Percentiles rank a stretch among this genome's conserved stretches.
Evolutionary conservation across 2,113 vertebrate genomes (phyloP).

Genomic region (Forbesichthys papilliferus): DNA sequence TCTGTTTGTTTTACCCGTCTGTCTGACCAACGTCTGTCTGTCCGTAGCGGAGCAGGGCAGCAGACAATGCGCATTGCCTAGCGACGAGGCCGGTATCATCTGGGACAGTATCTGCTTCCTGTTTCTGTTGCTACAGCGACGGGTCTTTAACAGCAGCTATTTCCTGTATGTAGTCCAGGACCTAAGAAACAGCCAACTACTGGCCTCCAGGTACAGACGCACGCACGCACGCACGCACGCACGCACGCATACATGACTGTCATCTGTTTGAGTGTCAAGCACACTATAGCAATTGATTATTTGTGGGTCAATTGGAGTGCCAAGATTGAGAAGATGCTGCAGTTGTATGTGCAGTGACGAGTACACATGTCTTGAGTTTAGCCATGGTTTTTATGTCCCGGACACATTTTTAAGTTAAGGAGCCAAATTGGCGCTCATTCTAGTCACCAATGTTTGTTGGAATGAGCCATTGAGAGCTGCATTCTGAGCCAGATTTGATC

Average conservation of each 20-base stretch:
- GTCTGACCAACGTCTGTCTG: neutral
- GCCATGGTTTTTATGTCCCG: too few species aligned
- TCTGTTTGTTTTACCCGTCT: neutral
- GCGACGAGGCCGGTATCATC: conserved; percentile 93
- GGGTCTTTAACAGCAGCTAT: conserved; percentile 97
- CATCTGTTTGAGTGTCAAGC: too few species aligned
- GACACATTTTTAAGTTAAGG: too few species aligned
- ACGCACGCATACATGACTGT: too few species aligned
- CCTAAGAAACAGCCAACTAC: conserved; percentile 90
- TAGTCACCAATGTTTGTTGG: too few species aligned
- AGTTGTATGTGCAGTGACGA: too few species aligned
- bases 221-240: neutral
- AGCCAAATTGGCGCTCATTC: too few species aligned
- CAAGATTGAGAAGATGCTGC: neutral
- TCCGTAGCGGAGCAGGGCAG: conserved; percentile 70
- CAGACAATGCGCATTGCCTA: conserved; percentile 86
- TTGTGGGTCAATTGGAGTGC: too few species aligned
- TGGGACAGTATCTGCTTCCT: conserved; percentile 98
- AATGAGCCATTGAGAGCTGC: too few species aligned
- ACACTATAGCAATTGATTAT: too few species aligned
- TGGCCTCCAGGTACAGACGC: conserved; percentile 87
- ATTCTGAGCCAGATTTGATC: too few species aligned
- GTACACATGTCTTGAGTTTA: too few species aligned
- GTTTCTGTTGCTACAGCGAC: conserved; percentile 89
- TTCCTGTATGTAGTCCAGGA: conserved; percentile 94